Evolutionary conservation across 2,888 invertebrate genomes (phyloP), one percentile per base, ranked within the genome.

Genomic region (Folsomia manolachei): DNA sequence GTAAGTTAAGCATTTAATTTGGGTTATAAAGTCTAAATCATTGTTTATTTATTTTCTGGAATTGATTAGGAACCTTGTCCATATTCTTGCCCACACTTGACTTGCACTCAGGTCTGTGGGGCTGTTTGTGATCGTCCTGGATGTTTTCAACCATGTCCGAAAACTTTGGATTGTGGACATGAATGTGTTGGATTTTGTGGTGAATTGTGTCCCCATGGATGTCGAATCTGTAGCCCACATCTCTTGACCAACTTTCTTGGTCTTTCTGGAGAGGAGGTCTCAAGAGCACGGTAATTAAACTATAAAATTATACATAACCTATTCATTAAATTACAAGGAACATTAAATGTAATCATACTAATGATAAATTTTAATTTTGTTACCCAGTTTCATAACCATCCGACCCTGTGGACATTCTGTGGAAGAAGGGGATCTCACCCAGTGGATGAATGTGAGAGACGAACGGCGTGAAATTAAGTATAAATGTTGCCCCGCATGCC

Each of bases 181-280:
- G 70, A 68, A 0, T 84, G 86, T 75, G 79, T 83, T 56, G 85
- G 91, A 9, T 86, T 90, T 65, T 91, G 91, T 84, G 90, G 90
- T n/a, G 91, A 91, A 82, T 85, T 85, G 9, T 91, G 90, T 83
- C 89, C 89, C n/a, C 82, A 82, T 27, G 80, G 87, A 67, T 91
- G 91, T 83, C 82, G 85, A 26, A 64, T 82, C 25, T 91, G 91
- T 83, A 79, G 86, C 71, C 70, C 81, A 21, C 81, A 82, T 1
- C 78, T 81, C 75, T 82, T 83, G 53, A 72, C 61, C n/a, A 19
- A 56, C 21, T 56, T 56, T 56, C 7, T 70, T 71, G 25, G 72
- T 83, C 83, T 27, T 14, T 56, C 39, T 39, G 39, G 39, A 4
- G 39, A 39, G 14, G 39, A 39, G 14, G n/a, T n/a, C n/a, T n/a